Base-by-base conservation (phyloP, 2,113 vertebrate species). In the Coptodon rendalli region DNA sequence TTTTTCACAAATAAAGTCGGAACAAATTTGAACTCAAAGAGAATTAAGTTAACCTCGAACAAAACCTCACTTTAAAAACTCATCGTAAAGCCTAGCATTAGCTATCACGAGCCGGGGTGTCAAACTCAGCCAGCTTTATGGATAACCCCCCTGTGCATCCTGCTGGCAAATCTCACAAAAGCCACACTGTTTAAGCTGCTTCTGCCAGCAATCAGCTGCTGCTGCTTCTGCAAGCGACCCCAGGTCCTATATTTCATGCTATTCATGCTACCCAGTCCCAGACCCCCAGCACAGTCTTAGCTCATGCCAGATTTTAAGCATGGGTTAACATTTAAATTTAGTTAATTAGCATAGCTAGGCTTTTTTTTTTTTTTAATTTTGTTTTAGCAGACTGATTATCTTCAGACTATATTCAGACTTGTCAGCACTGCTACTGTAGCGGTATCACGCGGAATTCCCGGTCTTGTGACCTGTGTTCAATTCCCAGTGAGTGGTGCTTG, bases 361-460 rank as follows among this genome's bases (percentile, higher is more conserved):
- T 16, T 31, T 16, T 56, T 16, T 5, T 1, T 16, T 0, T 0
- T 5, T 9, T 16, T 36, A 9, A 2, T 38, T 31, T 19, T 36
- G 9, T 63, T 63, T 63, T 63, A 36, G 59, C 1, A 63, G 31
- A 63, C 3, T 7, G 9, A 66, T 66, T 66, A 66, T 66, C 17
- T 66, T 7, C 7, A 66, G 61, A 66, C 61, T n/a, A 36, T 5
- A 2, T 1, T n/a, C 2, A 66, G 17, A n/a, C 17, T n/a, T 36
- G 61, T 3, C 1, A 0, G 31, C 31, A 36, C 61, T 66, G 31
- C 61, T 5, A 2, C 31, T n/a, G 31, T 66, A n/a, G 4, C 10
- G 17, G 59, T 1, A n/a, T 36, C 59, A 36, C 1, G 4, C 0
- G 0, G 31, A 7, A 38, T 36, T 63, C 31, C 31, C 4, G 0